Conservation (phyloP, 2,888 invertebrate species). For the Tachina fera region DNA sequence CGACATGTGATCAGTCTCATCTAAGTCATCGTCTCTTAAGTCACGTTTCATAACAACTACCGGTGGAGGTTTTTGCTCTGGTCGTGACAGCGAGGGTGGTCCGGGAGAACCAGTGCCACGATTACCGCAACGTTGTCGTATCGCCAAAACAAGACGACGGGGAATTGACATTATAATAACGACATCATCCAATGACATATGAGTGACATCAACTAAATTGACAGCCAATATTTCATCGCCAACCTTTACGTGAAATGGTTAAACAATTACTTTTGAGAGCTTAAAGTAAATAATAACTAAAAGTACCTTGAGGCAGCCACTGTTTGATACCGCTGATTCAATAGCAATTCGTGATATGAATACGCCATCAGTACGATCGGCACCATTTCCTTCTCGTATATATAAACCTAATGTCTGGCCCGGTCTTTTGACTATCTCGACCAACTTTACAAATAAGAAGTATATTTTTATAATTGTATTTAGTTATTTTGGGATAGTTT, state of each 20-base stretch:
- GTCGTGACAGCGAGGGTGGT: constrained; percentile 85
- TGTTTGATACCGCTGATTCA: constrained; percentile 98
- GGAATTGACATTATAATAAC: constrained; percentile 99
- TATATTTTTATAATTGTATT: not conserved
- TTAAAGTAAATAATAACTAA: constrained; percentile 52
- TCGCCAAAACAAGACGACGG: constrained; percentile 95
- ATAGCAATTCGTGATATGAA: constrained; percentile 98
- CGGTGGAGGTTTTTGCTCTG: constrained; percentile 94
- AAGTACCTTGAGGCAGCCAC: constrained; percentile 93
- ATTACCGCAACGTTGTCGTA: constrained; percentile 91
- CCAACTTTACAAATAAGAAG: constrained; percentile 85
- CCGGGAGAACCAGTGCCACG: constrained; percentile 83
- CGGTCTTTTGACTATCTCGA: constrained; percentile 99
- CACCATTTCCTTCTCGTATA: constrained; percentile 99
- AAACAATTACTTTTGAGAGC: not conserved
- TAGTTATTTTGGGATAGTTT: not conserved
- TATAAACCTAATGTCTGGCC: constrained; percentile 99
- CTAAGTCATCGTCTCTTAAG: constrained; percentile 90
- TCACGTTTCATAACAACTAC: constrained; percentile 96
- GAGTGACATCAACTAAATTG: constrained; percentile 98
- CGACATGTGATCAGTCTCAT: constrained; percentile 85
- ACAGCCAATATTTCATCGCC: constrained; percentile 99
- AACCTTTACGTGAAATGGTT: constrained; percentile 84
- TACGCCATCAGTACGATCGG: constrained; percentile 96
- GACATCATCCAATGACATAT: constrained; percentile 99